Conservation (phyloP, 1,140 invertebrate genomes). For the Piezodorus guildinii region DNA sequence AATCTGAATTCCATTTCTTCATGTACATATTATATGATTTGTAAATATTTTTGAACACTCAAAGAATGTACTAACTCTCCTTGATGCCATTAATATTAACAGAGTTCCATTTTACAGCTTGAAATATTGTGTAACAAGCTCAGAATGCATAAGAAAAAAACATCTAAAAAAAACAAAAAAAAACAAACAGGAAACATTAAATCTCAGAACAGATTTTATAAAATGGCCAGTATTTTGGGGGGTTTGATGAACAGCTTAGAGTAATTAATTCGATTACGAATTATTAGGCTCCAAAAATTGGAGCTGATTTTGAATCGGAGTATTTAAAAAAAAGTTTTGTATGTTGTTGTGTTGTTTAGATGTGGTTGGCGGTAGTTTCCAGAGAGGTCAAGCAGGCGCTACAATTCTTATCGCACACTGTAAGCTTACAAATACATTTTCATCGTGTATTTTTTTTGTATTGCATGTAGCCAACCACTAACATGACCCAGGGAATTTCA, state of each 20-base stretch:
- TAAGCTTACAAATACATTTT: background rate
- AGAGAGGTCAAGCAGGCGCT: conserved; percentile 6
- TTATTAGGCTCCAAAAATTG: background rate
- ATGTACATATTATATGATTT: background rate
- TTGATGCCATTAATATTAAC: conserved; percentile 7
- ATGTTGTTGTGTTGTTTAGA: conserved; percentile 18
- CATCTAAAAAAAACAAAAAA: no score
- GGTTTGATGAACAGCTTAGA: background rate
- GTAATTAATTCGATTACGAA: background rate
- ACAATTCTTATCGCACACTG: background rate
- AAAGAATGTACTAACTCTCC: conserved; percentile 2
- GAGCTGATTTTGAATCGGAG: background rate
- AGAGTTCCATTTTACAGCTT: background rate
- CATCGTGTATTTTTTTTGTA: background rate
- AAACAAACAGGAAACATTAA: background rate
- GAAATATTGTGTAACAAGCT: background rate
- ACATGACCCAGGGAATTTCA: background rate
- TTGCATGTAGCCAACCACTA: conserved; percentile 15
- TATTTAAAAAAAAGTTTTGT: background rate
- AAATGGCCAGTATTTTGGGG: no score
- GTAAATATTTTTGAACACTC: background rate
- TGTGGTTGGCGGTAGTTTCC: conserved; percentile 23
- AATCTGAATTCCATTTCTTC: background rate
- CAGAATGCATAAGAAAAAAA: no score
- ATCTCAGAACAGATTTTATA: background rate